Evolutionary conservation across 2,888 invertebrate genomes (phyloP), one percentile per base, ranked within the genome.

Genomic region (Deilephila elpenor): DNA sequence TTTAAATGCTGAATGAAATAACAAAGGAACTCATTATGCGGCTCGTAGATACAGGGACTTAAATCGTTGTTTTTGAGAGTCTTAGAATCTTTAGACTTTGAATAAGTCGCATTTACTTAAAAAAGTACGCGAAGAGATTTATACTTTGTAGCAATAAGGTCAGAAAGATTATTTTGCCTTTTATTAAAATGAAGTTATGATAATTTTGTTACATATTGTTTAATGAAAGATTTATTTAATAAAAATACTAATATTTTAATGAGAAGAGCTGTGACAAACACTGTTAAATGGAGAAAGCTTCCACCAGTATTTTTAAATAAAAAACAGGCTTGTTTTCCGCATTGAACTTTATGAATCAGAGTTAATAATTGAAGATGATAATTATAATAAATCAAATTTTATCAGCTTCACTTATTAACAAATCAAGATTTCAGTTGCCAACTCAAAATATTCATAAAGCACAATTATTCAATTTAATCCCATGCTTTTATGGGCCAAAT

Each of bases 41-140:
- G 11, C 73, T 8, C 67, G 8, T 17, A 29, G 64, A 56, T 59
- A 70, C 64, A 20, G 59, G 17, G 37, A 29, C 34, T 73, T 70
- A 73, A 59, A 44, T 29, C 51, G n/a, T 11, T 59, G 67, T 67
- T 59, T 67, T 72, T 62, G 29, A 29, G n/a, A 67, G 73, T 67
- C 73, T 67, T 73, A 67, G 44, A 37, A 32, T 17, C 37, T 71
- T 44, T 53, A 62, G 62, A 62, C 44, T 67, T 67, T 67, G 62
- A 72, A 62, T 61, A 61, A 72, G 11, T 71, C 53, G 11, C 32
- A 56, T 32, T 34, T 71, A 56, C 34, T 34, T 71, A 71, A 71
- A 29, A 56, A 53, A 29, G n/a, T 32, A 3, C 29, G 8, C 29
- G 56, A 20, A 71, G 19, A n/a, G 32, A 44, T 51, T 67, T 25